Base-by-base conservation (phyloP, 2,888 invertebrate species). In the Harmothoe impar region DNA sequence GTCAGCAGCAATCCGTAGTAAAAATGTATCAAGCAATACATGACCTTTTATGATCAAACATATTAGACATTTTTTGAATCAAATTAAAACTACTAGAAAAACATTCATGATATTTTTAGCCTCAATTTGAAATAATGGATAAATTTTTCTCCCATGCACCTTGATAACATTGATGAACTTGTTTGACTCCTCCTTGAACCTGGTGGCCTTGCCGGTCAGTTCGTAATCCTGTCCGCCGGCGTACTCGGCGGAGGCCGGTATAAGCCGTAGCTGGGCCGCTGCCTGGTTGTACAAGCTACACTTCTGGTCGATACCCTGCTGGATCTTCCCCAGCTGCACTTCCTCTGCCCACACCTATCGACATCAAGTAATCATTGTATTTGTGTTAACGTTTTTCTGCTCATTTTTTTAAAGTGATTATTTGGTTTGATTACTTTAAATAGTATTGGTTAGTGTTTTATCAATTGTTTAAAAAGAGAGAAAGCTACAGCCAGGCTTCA, bases 161-260 rank as follows among this genome's bases (percentile, higher is more conserved):
- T 86, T 86, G 86, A 86, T 86, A 12, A 54, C 23, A 29, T 10
- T 86, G 5, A 86, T 23, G 54, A 86, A 86, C 31, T 54, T 72
- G 12, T 23, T 23, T n/a, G 72, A 20, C 51, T 91, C 72, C 54
- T 91, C 20, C 10, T 89, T 20, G n/a, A 43, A 51, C 31, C 43
- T n/a, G 29, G 78, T 72, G n/a, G 29, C 54, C 12, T 33, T 43
- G 43, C 29, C 20, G 62, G 23, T 86, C 78, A 95, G 91, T 89
- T 94, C 94, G 89, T 93, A 94, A 90, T 95, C 94, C n/a, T 93
- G 92, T 31, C 94, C 94, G 25, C 91, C 92, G 20, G 94, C 94
- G 90, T 94, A 93, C 78, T 95, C 94, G 20, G 95, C 94, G 25
- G 93, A 92, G 10, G 92, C 89, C 15, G 95, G 95, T 23, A 95